Evolutionary conservation across 2,888 invertebrate species (phyloP).

Genomic region (Diaprepes abbreviatus): DNA sequence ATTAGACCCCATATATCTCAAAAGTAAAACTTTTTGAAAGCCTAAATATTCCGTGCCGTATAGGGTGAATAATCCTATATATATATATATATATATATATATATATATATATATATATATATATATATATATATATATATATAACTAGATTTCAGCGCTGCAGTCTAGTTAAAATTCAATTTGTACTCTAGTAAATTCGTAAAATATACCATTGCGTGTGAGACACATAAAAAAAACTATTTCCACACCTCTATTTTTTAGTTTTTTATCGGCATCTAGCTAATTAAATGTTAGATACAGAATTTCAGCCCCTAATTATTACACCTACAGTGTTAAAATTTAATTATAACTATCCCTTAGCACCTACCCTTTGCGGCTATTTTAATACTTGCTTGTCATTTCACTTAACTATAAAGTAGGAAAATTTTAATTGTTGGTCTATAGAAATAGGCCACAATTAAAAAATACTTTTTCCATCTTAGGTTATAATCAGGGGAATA

Average conservation of each 20-base stretch:
- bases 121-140: too few relatives aligned
- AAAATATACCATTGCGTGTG: neutral
- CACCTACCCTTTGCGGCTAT: constrained; percentile 35
- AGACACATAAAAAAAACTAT: neutral
- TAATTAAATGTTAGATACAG: constrained; percentile 40
- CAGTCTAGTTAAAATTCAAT: too few relatives aligned
- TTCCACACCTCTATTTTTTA: constrained; percentile 23
- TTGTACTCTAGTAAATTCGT: too few relatives aligned
- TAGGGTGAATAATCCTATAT: too few relatives aligned
- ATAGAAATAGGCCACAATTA: constrained; percentile 30
- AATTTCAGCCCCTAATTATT: constrained; percentile 45
- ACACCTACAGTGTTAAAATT: constrained; percentile 46
- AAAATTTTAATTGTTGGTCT: constrained; percentile 31
- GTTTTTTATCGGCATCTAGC: constrained; percentile 31
- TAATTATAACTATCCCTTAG: constrained; percentile 44
- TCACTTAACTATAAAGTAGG: constrained; percentile 45
- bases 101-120: too few relatives aligned
- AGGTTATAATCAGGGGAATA: constrained; percentile 2
- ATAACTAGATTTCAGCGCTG: too few relatives aligned
- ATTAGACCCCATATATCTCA: too few relatives aligned
- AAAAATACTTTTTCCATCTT: constrained; percentile 1
- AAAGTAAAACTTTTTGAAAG: too few relatives aligned
- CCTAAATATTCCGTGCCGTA: too few relatives aligned
- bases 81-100: too few relatives aligned
- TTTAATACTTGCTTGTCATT: constrained; percentile 44